Conservation (phyloP, 2,888 invertebrate species). For the Drosophila meridiana region DNA sequence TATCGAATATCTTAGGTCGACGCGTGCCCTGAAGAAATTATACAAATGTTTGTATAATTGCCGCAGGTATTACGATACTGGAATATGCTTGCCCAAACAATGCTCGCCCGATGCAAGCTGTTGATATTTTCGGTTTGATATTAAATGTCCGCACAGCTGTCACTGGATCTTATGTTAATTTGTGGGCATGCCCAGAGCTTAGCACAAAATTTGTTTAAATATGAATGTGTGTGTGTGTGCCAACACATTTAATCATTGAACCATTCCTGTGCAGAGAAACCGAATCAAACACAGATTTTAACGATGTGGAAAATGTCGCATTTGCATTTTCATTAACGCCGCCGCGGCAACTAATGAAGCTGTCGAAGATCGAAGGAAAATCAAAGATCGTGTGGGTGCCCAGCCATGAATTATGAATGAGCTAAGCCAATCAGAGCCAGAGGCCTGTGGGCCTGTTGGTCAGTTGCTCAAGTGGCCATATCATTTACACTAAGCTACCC, state of each 20-base stretch:
- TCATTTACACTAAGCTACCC: slow-evolving; percentile 11
- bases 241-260: slow-evolving; percentile 17
- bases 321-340: slow-evolving; percentile 50
- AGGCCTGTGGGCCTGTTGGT: neutral
- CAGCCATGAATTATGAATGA: slow-evolving; percentile 41
- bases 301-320: slow-evolving; percentile 60
- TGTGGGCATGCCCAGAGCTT: slow-evolving; percentile 10
- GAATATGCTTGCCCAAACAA: neutral
- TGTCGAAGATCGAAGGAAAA: slow-evolving; percentile 19
- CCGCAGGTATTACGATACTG: neutral
- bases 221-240: neutral
- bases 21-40: neutral
- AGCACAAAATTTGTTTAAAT: slow-evolving; percentile 3
- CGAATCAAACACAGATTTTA: slow-evolving; percentile 28
- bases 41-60: slow-evolving; percentile 2
- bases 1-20: neutral
- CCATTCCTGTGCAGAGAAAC: slow-evolving; percentile 20
- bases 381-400: slow-evolving; percentile 31
- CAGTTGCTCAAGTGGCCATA: slow-evolving; percentile 14
- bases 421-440: slow-evolving; percentile 18
- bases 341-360: slow-evolving; percentile 53
- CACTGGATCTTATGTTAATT: slow-evolving; percentile 32
- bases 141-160: slow-evolving; percentile 6
- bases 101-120: neutral
- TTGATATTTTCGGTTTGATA: slow-evolving; percentile 2